A percentile compares a stretch with the other conserved stretches of the same genome.
phyloP scores from a whole-genome alignment of 1,140 invertebrate species.

The Ips nitidus region DNA sequence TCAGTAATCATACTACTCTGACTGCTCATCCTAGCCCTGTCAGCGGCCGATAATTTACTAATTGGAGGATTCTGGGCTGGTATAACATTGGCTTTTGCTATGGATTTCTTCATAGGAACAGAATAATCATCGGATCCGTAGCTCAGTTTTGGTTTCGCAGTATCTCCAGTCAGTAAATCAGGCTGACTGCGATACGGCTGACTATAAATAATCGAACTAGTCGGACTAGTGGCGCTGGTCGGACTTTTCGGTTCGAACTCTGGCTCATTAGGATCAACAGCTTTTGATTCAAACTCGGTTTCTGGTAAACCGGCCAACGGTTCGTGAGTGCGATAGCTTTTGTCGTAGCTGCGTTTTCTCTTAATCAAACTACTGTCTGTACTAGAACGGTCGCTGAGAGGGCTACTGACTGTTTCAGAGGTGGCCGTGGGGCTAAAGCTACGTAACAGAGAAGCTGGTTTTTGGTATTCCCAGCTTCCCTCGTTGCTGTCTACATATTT shows the following conservation, averaged over 20 bases:
- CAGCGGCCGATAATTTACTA: constrained; percentile 4
- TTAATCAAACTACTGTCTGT: constrained; percentile 57
- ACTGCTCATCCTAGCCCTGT: constrained; percentile 37
- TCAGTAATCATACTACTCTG: constrained; percentile 46
- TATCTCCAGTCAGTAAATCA: constrained; percentile 21
- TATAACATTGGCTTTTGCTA: constrained; percentile 4
- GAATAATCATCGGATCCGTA: constrained; percentile 41
- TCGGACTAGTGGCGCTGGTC: constrained; percentile 21
- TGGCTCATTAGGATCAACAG: constrained; percentile 61
- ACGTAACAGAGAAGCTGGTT: constrained; percentile 11
- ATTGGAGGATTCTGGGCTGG: constrained; percentile 10
- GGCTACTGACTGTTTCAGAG: constrained; percentile 38
- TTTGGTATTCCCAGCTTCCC: constrained; percentile 40
- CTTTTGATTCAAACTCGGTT: constrained; percentile 76
- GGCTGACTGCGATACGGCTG: constrained; percentile 28
- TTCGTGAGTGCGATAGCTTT: constrained; percentile 79
- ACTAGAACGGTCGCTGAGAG: constrained; percentile 35
- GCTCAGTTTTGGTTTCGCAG: constrained; percentile 21
- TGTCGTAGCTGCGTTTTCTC: constrained; percentile 68
- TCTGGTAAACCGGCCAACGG: constrained; percentile 73
- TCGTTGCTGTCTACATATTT: constrained; percentile 55
- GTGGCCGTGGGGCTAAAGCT: constrained; percentile 35
- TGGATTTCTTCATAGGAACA: constrained; percentile 33
- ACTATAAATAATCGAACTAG: constrained; percentile 30
- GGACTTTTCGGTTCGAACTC: constrained; percentile 35